These are phyloP conservation scores for Dendronephthya gigantea DNA, from an alignment of 64 coral and sea anemone species.

Conservation along the genomic window DNA sequence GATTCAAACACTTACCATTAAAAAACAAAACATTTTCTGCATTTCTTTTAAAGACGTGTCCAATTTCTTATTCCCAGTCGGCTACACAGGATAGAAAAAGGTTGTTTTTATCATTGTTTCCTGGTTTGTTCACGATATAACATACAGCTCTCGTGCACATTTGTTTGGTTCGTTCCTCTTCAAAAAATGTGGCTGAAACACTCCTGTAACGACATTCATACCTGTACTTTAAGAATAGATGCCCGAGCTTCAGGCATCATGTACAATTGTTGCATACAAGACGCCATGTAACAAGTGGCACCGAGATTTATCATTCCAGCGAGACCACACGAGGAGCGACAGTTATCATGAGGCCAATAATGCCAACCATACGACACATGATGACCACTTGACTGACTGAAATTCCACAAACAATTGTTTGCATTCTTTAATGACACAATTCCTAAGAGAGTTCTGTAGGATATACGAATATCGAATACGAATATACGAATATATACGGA, in stretches of 20 bases:
- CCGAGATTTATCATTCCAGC: constrained; percentile 95
- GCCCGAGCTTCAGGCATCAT: constrained; percentile 95
- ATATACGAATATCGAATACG: not conserved
- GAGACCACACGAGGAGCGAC: constrained; percentile 72
- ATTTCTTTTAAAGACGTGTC: constrained; percentile 72
- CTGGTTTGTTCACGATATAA: no score
- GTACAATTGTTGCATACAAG: constrained; percentile 89
- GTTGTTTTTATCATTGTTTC: no score
- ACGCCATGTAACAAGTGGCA: constrained; percentile 98
- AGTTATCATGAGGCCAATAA: constrained; percentile 99
- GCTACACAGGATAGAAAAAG: constrained; percentile 23
- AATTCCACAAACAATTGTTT: not conserved
- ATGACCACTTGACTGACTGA: constrained; percentile 38
- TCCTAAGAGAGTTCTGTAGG: no score
- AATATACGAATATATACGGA: not conserved
- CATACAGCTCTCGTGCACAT: no score
- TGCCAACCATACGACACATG: constrained; percentile 91
- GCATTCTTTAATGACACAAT: no score
- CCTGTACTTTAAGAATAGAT: constrained; percentile 78
- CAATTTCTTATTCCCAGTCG: constrained; percentile 63
- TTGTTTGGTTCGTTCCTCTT: not conserved
- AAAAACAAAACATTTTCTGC: constrained; percentile 95
- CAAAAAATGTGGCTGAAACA: not conserved
- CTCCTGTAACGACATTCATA: not conserved
- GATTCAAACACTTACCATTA: constrained; percentile 88